A percentile compares a stretch with the other conserved stretches of the same genome.
Evolutionary conservation across 1,140 invertebrate genomes (phyloP).

Genomic region (Drosophila insularis): DNA sequence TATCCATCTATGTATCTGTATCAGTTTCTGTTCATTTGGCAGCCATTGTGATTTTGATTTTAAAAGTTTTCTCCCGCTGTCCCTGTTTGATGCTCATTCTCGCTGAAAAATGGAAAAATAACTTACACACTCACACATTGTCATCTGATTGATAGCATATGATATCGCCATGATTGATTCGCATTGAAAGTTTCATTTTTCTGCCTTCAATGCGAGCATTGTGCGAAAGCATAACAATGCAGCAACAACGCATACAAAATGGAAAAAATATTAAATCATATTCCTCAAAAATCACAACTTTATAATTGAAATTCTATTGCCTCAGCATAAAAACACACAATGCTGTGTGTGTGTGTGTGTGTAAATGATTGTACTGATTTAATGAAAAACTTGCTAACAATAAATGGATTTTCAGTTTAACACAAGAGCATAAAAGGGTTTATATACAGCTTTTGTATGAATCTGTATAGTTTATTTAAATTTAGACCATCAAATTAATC

Average conservation of each 20-base stretch:
- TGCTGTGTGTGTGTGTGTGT: not conserved
- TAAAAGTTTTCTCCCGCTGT: constrained; percentile 48
- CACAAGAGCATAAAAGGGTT: too few relatives aligned
- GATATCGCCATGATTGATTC: constrained; percentile 70
- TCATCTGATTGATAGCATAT: constrained; percentile 52
- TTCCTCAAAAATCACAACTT: constrained; percentile 3
- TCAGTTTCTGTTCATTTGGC: constrained; percentile 40
- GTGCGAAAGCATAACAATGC: constrained; percentile 9
- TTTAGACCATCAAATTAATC: too few relatives aligned
- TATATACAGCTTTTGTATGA: too few relatives aligned
- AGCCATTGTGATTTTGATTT: constrained; percentile 72
- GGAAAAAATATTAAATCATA: not conserved
- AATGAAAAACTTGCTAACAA: not conserved
- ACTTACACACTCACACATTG: constrained; percentile 63
- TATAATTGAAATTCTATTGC: constrained; percentile 5
- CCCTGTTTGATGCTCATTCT: not conserved
- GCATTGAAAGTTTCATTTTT: constrained; percentile 44
- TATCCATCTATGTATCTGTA: not conserved
- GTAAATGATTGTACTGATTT: not conserved
- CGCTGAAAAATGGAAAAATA: constrained; percentile 40
- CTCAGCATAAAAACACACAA: not conserved
- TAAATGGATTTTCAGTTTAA: not conserved
- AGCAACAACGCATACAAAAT: constrained; percentile 1
- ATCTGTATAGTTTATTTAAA: too few relatives aligned
- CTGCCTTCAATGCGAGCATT: constrained; percentile 15